Evolutionary conservation across 2,113 vertebrate genomes (phyloP).

Genomic region (Nibea albiflora): DNA sequence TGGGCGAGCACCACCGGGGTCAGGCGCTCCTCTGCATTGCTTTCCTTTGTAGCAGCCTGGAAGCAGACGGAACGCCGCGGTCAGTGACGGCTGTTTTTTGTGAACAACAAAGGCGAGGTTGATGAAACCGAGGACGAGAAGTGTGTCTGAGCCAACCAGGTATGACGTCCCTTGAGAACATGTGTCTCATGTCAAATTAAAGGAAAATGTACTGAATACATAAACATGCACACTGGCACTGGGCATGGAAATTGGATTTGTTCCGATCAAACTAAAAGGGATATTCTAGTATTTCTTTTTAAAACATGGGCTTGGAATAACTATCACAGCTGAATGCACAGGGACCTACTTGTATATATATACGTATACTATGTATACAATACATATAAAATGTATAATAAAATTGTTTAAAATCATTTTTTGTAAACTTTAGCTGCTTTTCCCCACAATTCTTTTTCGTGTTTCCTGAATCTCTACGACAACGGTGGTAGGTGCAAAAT

Average conservation of each 20-base stretch:
- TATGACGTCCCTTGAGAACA: not conserved
- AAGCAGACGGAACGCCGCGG: not conserved
- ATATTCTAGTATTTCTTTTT: too few relatives aligned
- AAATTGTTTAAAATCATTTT: not conserved
- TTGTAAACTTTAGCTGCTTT: not conserved
- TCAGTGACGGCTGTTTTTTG: not conserved
- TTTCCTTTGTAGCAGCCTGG: slow-evolving; percentile 89
- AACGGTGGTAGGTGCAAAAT: not conserved
- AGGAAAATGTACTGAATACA: not conserved
- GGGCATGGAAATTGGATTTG: not conserved
- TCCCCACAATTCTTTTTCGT: not conserved
- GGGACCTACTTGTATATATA: not conserved
- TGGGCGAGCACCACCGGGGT: slow-evolving; percentile 91
- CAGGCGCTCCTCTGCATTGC: slow-evolving; percentile 90
- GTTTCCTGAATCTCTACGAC: not conserved
- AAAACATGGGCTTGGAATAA: not conserved
- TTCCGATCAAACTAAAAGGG: not conserved
- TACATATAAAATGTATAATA: too few relatives aligned
- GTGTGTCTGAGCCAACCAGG: not conserved
- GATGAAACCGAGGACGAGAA: not conserved
- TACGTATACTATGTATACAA: too few relatives aligned
- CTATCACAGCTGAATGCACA: not conserved
- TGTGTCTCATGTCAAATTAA: not conserved
- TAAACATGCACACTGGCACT: not conserved
- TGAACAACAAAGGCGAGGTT: not conserved